Conservation (phyloP, 2,888 invertebrate species). For the Oegoconia quadripuncta region DNA sequence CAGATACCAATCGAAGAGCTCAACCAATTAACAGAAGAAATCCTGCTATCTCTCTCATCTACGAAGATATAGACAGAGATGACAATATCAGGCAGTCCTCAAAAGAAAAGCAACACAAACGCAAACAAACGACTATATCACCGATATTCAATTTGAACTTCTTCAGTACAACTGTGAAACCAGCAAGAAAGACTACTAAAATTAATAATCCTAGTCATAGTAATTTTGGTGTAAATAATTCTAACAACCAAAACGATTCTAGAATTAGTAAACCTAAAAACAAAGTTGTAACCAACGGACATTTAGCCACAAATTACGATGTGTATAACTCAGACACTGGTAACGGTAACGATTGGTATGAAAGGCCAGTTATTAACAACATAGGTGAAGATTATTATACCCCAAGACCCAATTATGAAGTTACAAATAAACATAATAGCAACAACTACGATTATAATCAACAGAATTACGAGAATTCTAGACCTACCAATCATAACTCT, state of each 20-base stretch:
- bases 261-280: slow-evolving; percentile 13
- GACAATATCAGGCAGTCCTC: neutral
- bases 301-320: slow-evolving; percentile 1
- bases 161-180: slow-evolving; percentile 21
- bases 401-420: slow-evolving; percentile 1
- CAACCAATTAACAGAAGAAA: slow-evolving; percentile 14
- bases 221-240: slow-evolving; percentile 17
- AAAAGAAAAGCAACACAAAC: slow-evolving; percentile 19
- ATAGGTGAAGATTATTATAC: slow-evolving; percentile 13
- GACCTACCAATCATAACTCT: slow-evolving; percentile 6
- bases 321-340: neutral
- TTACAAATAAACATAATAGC: slow-evolving; percentile 1
- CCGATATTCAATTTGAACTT: slow-evolving; percentile 13
- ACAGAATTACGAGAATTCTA: slow-evolving; percentile 1
- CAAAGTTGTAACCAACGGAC: slow-evolving; percentile 4
- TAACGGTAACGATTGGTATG: slow-evolving; percentile 12
- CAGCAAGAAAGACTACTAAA: slow-evolving; percentile 25
- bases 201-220: slow-evolving; percentile 12
- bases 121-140: slow-evolving; percentile 24
- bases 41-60: slow-evolving; percentile 3
- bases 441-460: slow-evolving; percentile 3
- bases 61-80: slow-evolving; percentile 3
- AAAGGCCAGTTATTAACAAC: slow-evolving; percentile 9
- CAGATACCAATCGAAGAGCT: slow-evolving; percentile 17
- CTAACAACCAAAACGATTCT: slow-evolving; percentile 11